These are phyloP conservation scores for Thalassoma bifasciatum DNA, from an alignment of 2,113 vertebrate species.

Conservation along the genomic window DNA sequence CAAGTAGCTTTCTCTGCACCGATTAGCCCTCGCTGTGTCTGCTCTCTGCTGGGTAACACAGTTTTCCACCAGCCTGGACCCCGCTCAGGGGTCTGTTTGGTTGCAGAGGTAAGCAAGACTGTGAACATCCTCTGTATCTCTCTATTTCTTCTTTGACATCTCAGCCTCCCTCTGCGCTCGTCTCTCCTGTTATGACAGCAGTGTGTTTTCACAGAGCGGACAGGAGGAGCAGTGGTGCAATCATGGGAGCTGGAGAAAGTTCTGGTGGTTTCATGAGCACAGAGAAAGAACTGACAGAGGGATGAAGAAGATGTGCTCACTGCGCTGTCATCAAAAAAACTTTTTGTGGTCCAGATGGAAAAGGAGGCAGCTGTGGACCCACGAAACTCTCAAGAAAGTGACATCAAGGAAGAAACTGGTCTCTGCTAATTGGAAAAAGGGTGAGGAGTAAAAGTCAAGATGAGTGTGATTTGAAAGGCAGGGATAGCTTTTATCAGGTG, in stretches of 20 bases:
- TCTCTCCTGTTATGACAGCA: slow-evolving; percentile 49
- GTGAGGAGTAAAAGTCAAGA: background rate
- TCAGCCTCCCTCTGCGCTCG: slow-evolving; percentile 16
- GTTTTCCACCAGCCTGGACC: background rate
- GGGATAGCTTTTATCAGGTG: background rate
- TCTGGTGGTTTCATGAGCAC: slow-evolving; percentile 14
- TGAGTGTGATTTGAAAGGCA: background rate
- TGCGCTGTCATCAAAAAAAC: background rate
- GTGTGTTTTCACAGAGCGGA: slow-evolving; percentile 47
- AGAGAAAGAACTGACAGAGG: slow-evolving; percentile 6
- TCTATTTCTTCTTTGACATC: slow-evolving; percentile 1
- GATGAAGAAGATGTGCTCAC: background rate
- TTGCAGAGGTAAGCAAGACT: slow-evolving; percentile 13
- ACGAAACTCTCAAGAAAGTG: slow-evolving; percentile 15
- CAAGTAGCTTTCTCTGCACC: slow-evolving; percentile 14
- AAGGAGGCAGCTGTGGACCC: background rate
- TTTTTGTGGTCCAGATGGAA: background rate
- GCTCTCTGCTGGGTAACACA: slow-evolving; percentile 27
- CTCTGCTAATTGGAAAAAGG: background rate
- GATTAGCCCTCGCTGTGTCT: slow-evolving; percentile 16
- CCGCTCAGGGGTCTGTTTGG: background rate
- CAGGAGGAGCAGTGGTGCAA: slow-evolving; percentile 28
- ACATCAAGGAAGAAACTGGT: background rate
- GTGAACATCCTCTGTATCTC: background rate
- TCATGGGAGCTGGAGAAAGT: slow-evolving; percentile 19